phyloP scores from a whole-genome alignment of 2,113 vertebrate species.

The Motacilla alba region DNA sequence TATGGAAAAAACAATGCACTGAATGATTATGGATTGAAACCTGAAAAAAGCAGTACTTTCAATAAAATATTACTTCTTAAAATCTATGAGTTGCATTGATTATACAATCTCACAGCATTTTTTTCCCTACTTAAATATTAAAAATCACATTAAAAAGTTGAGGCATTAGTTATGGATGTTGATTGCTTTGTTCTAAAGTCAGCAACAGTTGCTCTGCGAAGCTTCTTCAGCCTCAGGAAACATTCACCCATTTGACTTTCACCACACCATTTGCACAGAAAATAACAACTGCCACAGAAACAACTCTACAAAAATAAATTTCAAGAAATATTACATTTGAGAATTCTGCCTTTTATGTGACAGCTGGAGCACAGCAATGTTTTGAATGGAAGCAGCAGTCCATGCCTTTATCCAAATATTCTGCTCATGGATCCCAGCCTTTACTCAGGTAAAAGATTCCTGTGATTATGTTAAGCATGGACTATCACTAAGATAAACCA shows the following conservation, averaged over 20 bases:
- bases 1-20: not conserved
- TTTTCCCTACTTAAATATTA: not conserved
- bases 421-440: not conserved
- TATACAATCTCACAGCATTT: not conserved
- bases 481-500: not conserved
- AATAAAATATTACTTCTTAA: not conserved
- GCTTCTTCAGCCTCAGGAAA: not conserved
- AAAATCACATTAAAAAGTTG: not conserved
- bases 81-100: not conserved
- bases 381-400: not conserved
- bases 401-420: not conserved
- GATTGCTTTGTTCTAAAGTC: not conserved
- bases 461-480: fast-evolving
- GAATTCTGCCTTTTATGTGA: not conserved
- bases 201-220: not conserved
- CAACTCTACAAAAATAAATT: not conserved
- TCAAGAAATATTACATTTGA: not conserved
- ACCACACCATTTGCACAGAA: not conserved
- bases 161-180: not conserved
- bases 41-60: not conserved
- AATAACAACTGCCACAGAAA: not conserved
- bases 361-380: not conserved
- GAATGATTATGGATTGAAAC: not conserved
- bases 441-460: not conserved
- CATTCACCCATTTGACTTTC: not conserved